Evolutionary conservation across 1,140 invertebrate genomes (phyloP), one percentile per base, ranked within the genome.

Genomic region (Bombyx mori): DNA sequence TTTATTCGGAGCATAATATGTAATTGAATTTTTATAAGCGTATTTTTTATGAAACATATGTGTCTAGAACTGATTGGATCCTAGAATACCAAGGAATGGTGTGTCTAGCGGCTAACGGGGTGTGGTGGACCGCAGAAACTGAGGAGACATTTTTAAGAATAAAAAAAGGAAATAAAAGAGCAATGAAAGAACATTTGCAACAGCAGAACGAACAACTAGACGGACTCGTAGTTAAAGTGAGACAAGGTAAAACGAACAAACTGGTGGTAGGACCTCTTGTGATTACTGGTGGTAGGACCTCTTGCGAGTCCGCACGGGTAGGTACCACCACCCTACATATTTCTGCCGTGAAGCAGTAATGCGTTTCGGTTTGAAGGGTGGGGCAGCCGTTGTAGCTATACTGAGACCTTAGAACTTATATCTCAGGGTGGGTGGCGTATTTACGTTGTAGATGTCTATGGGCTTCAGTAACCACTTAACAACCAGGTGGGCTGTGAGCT

Each of bases 41-140:
- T 44, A 44, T n/a, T 46, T 56, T n/a, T 52, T 65, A 26, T 35
- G 26, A 35, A 18, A 35, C 4, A 35, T 48, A 48, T 57, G 42
- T 56, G 56, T 46, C 54, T 80, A 90, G 94, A 73, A 92, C 92
- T 6, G 90, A 95, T 53, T 98, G 96, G 96, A 95, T 97, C 89
- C 73, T 96, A 69, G 92, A 95, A 63, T 96, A 94, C 86, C 93
- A 94, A 79, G 96, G 96, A 48, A 97, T 97, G 95, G 91, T 97
- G 42, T 92, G 94, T 66, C 83, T 97, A 2, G 94, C 93, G 0
- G 93, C 93, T 0, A 96, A 96, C 89, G 93, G 95, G 71, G 93
- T 97, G 8, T 98, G 96, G 96, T 98, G 96, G 96, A 97, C 96
- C 0, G 95, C 94, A 22, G 96, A 97, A 88, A 95, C 96, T 1